Base-by-base conservation (phyloP, 2,797 vertebrate species). In the Chromobotia macracanthus region DNA sequence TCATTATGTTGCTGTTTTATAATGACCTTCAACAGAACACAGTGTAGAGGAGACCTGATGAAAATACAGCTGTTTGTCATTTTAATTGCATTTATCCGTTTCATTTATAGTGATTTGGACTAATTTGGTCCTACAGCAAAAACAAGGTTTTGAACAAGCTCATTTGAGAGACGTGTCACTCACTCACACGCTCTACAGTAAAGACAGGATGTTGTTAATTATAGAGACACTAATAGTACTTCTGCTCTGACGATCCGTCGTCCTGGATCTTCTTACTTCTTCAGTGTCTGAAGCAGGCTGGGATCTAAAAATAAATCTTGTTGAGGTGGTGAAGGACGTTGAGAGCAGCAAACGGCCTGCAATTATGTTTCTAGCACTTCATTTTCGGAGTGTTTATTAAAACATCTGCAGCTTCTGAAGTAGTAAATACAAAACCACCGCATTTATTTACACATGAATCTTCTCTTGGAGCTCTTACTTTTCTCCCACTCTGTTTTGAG, bases 351-450 rank as follows among this genome's bases (percentile, higher is more conserved):
- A 46, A 50, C 19, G 53, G 67, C 55, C 53, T 82, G 74, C 84
- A 86, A 87, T 83, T 85, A 86, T 68, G 73, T 80, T 69, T 70
- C 48, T 70, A 80, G 75, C 72, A 48, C 12, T 63, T 82, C 35
- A n/a, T 68, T 63, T 71, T 81, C 60, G 70, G 50, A 80, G 65
- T 83, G 82, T 87, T 87, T 82, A 81, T 81, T 78, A 82, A 85
- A 88, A 84, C 83, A 85, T 87, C 85, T 77, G 83, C 53, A 38
- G 74, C 56, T 38, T 81, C 71, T 79, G 77, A 77, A 55, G 72
- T 5, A 16, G 65, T 82, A 73, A 86, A 84, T 83, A 80, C 21
- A 70, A 75, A 71, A 80, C 79, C n/a, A 50, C 73, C 18, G 58
- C 19, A 72, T 83, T 68, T 72, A 82, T 76, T 71, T 70, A 86